phyloP scores from a whole-genome alignment of 2,888 invertebrate genomes.

The Phengaris arion region DNA sequence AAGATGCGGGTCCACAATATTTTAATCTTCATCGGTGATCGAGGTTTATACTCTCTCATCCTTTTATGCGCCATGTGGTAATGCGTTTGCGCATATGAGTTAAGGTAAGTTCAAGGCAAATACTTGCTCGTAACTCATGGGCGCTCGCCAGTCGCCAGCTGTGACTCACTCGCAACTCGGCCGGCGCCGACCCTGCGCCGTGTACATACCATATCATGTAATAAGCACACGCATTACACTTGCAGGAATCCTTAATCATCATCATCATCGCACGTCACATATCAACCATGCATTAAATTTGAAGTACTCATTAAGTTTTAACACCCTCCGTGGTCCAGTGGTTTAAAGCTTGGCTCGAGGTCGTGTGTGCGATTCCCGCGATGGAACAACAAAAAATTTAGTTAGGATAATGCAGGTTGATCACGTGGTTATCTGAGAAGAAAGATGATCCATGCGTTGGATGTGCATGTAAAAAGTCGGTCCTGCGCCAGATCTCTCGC shows the following conservation, averaged over 20 bases:
- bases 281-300: too few relatives aligned
- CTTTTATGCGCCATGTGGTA: background rate
- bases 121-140: background rate
- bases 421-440: too few relatives aligned
- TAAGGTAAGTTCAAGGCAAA: constrained; percentile 10
- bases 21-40: too few relatives aligned
- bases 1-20: background rate
- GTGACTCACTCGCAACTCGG: background rate
- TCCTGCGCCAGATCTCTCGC: too few relatives aligned
- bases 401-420: too few relatives aligned
- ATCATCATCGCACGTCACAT: background rate
- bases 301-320: too few relatives aligned
- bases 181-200: background rate
- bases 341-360: too few relatives aligned
- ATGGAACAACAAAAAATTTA: too few relatives aligned
- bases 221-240: background rate
- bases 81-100: background rate
- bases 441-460: too few relatives aligned
- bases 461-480: too few relatives aligned
- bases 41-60: background rate
- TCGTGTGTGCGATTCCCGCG: too few relatives aligned
- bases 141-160: constrained; percentile 6
- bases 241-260: background rate
- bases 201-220: background rate
- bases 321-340: too few relatives aligned